phyloP scores from a whole-genome alignment of 2,113 vertebrate species.

The Neolamprologus devosi region DNA sequence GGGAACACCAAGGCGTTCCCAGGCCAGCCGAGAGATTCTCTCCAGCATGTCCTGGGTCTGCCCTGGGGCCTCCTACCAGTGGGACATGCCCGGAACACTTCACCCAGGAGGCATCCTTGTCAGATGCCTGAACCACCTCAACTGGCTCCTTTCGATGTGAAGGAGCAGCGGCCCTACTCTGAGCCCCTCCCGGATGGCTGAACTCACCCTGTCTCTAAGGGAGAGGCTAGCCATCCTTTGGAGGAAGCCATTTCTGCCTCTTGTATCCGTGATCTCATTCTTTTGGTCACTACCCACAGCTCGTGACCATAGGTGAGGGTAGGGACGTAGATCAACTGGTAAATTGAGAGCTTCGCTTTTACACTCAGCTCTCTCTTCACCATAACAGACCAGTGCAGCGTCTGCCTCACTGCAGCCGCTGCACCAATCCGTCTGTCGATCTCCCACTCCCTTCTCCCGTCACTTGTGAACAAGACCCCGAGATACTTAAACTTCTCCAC shows the following conservation, averaged over 20 bases:
- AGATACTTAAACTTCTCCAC: neutral
- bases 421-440: neutral
- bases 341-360: neutral
- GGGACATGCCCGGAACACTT: neutral
- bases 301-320: neutral
- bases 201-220: neutral
- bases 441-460: neutral
- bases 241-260: neutral
- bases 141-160: neutral
- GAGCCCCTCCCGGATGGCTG: neutral
- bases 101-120: neutral
- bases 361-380: neutral
- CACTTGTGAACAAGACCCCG: neutral
- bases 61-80: no score
- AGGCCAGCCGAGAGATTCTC: neutral
- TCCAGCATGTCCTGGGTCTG: fast-evolving
- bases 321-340: neutral
- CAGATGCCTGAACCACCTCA: neutral
- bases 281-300: neutral
- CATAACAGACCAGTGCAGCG: neutral
- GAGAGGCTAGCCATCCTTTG: neutral
- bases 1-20: neutral
- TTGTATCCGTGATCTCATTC: neutral
- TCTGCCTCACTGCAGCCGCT: neutral
- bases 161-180: neutral